Evolutionary conservation across 2,888 invertebrate species (phyloP).

Genomic region (Apodemia mormo): DNA sequence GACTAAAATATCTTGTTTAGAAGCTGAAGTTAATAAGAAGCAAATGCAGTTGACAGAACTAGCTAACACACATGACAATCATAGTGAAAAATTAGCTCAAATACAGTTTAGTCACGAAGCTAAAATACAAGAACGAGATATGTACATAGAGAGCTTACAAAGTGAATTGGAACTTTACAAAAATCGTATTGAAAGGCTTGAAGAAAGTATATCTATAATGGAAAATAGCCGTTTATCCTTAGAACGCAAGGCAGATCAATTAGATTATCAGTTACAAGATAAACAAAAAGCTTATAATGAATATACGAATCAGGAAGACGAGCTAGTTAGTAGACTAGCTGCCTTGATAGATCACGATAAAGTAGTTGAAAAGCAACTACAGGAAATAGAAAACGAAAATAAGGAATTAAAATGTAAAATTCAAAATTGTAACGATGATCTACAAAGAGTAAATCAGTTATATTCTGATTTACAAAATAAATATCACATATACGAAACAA

Average conservation of each 20-base stretch:
- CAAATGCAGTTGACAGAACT: constrained; percentile 61
- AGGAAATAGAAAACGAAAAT: constrained; percentile 81
- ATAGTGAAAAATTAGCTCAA: constrained; percentile 62
- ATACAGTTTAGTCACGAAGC: constrained; percentile 80
- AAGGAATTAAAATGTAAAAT: constrained; percentile 79
- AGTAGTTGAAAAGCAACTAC: constrained; percentile 83
- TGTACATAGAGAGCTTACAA: constrained; percentile 88
- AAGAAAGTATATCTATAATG: constrained; percentile 84
- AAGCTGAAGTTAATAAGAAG: constrained; percentile 63
- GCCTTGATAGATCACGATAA: constrained; percentile 84
- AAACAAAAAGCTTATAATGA: constrained; percentile 82
- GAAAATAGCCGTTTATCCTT: constrained; percentile 83
- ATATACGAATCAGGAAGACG: constrained; percentile 83
- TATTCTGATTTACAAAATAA: constrained; percentile 68
- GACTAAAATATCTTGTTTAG: constrained; percentile 64
- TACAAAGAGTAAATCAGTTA: constrained; percentile 70
- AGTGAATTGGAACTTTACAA: constrained; percentile 84
- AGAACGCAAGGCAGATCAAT: constrained; percentile 82
- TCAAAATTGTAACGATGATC: constrained; percentile 74
- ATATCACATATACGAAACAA: constrained; percentile 57
- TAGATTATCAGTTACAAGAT: constrained; percentile 82
- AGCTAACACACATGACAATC: constrained; percentile 54
- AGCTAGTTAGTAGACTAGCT: constrained; percentile 83
- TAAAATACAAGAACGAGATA: constrained; percentile 88
- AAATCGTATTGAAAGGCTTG: constrained; percentile 83